Evolutionary conservation across 2,797 vertebrate species (phyloP).

Genomic region (Spizella passerina): DNA sequence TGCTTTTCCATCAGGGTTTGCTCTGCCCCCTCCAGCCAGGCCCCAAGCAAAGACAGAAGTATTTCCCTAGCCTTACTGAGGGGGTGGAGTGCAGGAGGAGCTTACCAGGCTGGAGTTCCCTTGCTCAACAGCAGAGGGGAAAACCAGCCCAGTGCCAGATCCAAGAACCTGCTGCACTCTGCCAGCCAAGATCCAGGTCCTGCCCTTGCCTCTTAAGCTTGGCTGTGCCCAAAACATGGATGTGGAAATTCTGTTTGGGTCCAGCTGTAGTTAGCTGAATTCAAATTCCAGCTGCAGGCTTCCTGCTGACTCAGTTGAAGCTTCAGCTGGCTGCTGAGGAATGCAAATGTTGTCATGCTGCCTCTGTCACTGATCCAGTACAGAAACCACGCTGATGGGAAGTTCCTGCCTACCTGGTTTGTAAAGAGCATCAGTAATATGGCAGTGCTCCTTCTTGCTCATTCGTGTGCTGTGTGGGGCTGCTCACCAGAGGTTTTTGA

Average conservation of each 20-base stretch:
- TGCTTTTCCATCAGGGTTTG: not conserved
- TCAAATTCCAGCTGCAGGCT: not conserved
- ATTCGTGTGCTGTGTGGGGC: not conserved
- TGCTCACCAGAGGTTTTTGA: not conserved
- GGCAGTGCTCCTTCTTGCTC: not conserved
- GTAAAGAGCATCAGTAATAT: not conserved
- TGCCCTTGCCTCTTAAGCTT: not conserved
- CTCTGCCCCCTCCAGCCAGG: not conserved
- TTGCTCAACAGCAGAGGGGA: not conserved
- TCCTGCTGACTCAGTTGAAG: not conserved
- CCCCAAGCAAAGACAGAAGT: not conserved
- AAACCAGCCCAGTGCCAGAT: not conserved
- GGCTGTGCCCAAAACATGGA: not conserved
- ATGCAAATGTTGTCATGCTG: not conserved
- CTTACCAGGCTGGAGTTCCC: not conserved
- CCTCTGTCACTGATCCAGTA: not conserved
- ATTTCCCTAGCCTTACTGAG: accelerated
- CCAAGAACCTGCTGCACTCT: not conserved
- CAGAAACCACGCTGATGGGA: not conserved
- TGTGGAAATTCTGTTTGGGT: not conserved
- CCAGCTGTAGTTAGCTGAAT: not conserved
- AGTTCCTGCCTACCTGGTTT: not conserved
- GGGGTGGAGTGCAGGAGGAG: accelerated
- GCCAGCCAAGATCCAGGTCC: not conserved
- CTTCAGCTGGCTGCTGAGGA: not conserved